Conservation (phyloP, 1,140 invertebrate genomes). For the Gonioctena quinquepunctata region DNA sequence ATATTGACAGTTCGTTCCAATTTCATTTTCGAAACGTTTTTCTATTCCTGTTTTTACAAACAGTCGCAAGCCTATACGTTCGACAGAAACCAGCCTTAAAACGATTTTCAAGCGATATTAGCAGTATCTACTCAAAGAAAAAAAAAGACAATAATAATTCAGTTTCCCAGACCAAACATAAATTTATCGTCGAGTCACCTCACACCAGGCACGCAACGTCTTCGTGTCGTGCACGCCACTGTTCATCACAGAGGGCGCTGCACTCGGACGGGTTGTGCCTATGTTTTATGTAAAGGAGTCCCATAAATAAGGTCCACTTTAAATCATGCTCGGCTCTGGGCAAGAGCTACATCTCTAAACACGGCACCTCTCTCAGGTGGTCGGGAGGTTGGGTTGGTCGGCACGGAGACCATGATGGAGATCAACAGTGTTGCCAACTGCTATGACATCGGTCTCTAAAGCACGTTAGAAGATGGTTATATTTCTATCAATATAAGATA, state of each 20-base stretch:
- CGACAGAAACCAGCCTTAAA: too few species aligned
- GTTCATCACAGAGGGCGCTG: constrained; percentile 41
- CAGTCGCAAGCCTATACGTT: too few species aligned
- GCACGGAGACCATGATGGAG: constrained; percentile 8
- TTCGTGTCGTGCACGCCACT: constrained; percentile 33
- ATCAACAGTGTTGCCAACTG: neutral
- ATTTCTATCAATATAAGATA: too few species aligned
- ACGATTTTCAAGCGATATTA: too few species aligned
- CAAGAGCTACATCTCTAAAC: constrained; percentile 47
- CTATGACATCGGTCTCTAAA: neutral
- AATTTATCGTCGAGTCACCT: neutral
- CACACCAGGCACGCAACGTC: neutral
- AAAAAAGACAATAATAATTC: neutral
- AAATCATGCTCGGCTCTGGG: constrained; percentile 51
- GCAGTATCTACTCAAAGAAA: too few species aligned
- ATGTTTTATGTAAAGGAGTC: constrained; percentile 53
- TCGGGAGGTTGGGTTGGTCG: constrained; percentile 40
- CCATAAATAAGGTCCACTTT: constrained; percentile 51
- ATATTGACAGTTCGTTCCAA: too few species aligned
- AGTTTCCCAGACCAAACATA: neutral
- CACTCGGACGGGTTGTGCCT: constrained; percentile 45
- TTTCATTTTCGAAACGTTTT: too few species aligned
- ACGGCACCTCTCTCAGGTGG: constrained; percentile 49
- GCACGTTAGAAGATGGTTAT: too few species aligned
- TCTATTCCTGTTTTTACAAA: too few species aligned